Base-by-base conservation (phyloP, 2,113 vertebrate genomes). In the Tinamus guttatus region DNA sequence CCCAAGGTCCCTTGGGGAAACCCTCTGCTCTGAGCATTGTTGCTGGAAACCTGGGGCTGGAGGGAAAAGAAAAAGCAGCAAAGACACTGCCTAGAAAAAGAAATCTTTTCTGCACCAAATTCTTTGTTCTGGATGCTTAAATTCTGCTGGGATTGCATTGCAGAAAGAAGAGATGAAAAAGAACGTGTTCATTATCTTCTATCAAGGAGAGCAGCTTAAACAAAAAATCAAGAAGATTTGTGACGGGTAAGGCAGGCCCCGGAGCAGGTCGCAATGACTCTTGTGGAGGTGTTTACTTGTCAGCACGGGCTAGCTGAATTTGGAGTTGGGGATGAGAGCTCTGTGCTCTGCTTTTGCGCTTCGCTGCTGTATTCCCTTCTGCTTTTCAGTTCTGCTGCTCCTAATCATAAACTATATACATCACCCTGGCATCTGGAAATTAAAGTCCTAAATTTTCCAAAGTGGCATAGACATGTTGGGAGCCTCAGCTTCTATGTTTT, bases 121-220 rank as follows among this genome's bases (percentile, higher is more conserved):
- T 59, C 32, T 91, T 90, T 54, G 27, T 19, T 47, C 14, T 18
- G 12, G 1, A 13, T 75, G 27, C 13, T 22, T 90, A 82, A 85
- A 89, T 82, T 91, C 73, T 85, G 13, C 15, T 87, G 91, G 65
- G 60, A 82, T 94, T 95, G 21, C 32, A 18, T 98, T 96, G 65
- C 95, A 98, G 98, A 98, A 97, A 96, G 98, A 98, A 97, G 97
- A 98, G 70, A 93, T 98, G 74, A 98, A 98, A 88, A 98, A 98
- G 97, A 98, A 98, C 0, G 97, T 98, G 52, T 98, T 98, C 95
- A 98, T 98, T 94, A 98, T 98, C 92, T 98, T 98, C 97, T 98
- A 98, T 71, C 98, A 98, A 97, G 98, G 98, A 81, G 98, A 98
- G 32, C 98, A 98, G 75, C 98, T 98, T 59, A 98, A 97, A 83